These are phyloP conservation scores for Apodemia zela DNA, from an alignment of 2,888 invertebrate genomes.

Conservation along the genomic window DNA sequence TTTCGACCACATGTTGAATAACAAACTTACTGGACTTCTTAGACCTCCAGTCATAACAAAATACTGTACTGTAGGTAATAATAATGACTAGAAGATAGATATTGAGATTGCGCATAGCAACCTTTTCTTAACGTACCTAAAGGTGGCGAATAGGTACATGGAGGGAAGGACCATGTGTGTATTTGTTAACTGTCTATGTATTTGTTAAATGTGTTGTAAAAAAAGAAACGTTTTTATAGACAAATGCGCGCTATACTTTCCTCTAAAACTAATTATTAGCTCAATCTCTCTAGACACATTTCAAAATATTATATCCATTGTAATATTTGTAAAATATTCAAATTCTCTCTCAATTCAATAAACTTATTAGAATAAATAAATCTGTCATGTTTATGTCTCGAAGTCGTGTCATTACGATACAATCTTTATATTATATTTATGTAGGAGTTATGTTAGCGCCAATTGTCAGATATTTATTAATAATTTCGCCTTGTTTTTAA, in stretches of 20 bases:
- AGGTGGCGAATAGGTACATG: no score
- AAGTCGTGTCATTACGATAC: background rate
- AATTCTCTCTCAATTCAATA: background rate
- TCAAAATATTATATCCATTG: background rate
- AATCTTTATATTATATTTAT: background rate
- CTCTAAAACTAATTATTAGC: background rate
- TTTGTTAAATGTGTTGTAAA: no score
- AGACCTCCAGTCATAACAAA: no score
- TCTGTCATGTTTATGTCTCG: background rate
- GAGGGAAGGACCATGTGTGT: no score
- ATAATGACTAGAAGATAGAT: no score
- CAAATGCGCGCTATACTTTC: background rate
- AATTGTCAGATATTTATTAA: background rate
- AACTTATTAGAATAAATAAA: background rate
- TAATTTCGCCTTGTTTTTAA: background rate
- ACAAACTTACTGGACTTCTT: no score
- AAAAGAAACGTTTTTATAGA: no score
- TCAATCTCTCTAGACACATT: background rate
- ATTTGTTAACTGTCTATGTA: no score
- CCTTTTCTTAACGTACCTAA: no score
- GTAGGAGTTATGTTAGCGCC: conserved; percentile 1
- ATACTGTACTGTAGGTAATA: no score
- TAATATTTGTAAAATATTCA: conserved; percentile 1
- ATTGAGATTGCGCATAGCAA: no score
- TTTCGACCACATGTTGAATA: no score